These are phyloP conservation scores for Microctonus hyperodae DNA, from an alignment of 2,888 invertebrate genomes.

Conservation along the genomic window DNA sequence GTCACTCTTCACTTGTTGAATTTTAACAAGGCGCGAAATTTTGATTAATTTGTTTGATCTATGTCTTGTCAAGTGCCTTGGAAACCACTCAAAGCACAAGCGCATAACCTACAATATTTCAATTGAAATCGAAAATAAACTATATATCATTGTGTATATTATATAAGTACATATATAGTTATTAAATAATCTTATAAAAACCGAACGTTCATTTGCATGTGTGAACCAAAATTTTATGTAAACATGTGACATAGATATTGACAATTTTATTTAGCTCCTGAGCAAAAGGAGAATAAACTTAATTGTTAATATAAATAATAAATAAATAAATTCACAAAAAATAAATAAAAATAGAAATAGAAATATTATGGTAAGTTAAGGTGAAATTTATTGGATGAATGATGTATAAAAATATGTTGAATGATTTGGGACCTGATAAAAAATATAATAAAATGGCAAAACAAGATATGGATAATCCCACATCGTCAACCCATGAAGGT, in stretches of 20 bases:
- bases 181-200: not conserved
- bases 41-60: not conserved
- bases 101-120: not conserved
- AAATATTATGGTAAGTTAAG: not conserved
- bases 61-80: not conserved
- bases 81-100: not conserved
- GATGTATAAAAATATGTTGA: slow-evolving; percentile 39
- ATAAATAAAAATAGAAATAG: not conserved
- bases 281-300: not conserved
- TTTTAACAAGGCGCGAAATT: not conserved
- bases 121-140: not conserved
- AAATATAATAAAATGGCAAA: slow-evolving; percentile 35
- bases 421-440: slow-evolving; percentile 35
- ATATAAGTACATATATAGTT: slow-evolving; percentile 1
- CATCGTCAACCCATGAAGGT: slow-evolving; percentile 35
- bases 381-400: not conserved
- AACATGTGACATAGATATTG: not conserved
- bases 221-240: not conserved
- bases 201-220: not conserved
- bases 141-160: not conserved
- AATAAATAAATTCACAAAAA: not conserved
- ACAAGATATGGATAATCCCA: slow-evolving; percentile 18
- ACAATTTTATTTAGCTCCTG: not conserved
- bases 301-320: not conserved
- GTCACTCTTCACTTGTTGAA: not conserved